Conservation (phyloP, 2,888 invertebrate species). For the Acronicta psi region DNA sequence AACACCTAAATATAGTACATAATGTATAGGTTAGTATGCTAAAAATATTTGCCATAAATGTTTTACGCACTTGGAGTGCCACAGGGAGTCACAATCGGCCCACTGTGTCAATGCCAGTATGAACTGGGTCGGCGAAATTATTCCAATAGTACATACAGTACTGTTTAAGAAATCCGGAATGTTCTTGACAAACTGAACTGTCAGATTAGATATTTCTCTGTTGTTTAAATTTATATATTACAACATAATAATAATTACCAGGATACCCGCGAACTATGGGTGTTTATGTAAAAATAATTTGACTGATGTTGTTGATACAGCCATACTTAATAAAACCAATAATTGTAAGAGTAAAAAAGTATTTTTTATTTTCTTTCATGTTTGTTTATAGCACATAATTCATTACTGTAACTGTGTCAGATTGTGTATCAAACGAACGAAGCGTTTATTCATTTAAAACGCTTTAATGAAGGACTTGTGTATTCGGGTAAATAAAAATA, state of each 20-base stretch:
- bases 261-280: too few species aligned
- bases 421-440: conserved; percentile 54
- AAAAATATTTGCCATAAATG: conserved; percentile 20
- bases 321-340: conserved; percentile 20
- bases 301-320: background rate
- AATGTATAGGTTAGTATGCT: conserved; percentile 13
- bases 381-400: conserved; percentile 55
- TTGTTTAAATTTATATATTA: too few species aligned
- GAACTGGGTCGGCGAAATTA: conserved; percentile 57
- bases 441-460: conserved; percentile 40
- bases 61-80: conserved; percentile 54
- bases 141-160: conserved; percentile 31
- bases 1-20: conserved; percentile 7
- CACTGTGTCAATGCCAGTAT: conserved; percentile 69
- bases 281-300: background rate
- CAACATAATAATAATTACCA: too few species aligned
- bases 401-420: conserved; percentile 59
- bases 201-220: too few species aligned
- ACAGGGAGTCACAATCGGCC: conserved; percentile 62
- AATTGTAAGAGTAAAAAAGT: conserved; percentile 23
- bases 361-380: conserved; percentile 50
- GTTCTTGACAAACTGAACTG: background rate
- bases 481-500: conserved; percentile 34
- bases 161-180: background rate
- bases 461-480: conserved; percentile 24